Evolutionary conservation across 2,888 invertebrate genomes (phyloP), one percentile per base, ranked within the genome.

Genomic region (Exocentrus adspersus): DNA sequence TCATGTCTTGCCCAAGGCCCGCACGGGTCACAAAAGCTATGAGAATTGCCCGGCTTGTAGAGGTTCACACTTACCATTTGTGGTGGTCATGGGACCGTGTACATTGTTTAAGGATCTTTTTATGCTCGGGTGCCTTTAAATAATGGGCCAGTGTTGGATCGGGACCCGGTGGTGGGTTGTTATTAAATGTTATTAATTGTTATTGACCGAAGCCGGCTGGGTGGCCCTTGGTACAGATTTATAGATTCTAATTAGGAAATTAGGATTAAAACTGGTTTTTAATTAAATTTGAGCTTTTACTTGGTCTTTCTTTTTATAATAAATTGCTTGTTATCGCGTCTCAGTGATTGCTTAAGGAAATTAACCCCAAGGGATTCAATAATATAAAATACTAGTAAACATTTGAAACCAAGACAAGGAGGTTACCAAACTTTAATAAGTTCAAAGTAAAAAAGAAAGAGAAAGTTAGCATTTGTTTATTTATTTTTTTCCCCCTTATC

Each of bases 11-110:
- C 73, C 71, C 70, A 65, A 67, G 74, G 73, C 73, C 75, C 72
- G 78, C 78, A 78, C 78, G 77, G 78, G 78, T 78, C 78, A 78
- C 72, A 73, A 74, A 69, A 71, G 72, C 66, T 60, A 66, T 73
- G 73, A 69, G 73, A 73, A 73, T 54, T 43, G 24, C 54, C 43
- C 54, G 19, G 21, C n/a, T n/a, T n/a, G n/a, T n/a, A 54, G 54
- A 19, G 57, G 62, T 45, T 51, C 57, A 63, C 48, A 50, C 50
- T 69, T 71, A 65, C 64, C 52, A 57, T 56, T 60, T 64, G 56
- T 57, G 54, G 64, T 24, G 54, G 17, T 21, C 54, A 43, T 43
- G 54, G 43, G 54, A 54, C 54, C 21, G 41, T 42, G 41, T 24
- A 51, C 42, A 48, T 42, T 59, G 46, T 59, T 59, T 59, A 59